Conservation (phyloP, 2,113 vertebrate species). For the Zosterops japonicus region DNA sequence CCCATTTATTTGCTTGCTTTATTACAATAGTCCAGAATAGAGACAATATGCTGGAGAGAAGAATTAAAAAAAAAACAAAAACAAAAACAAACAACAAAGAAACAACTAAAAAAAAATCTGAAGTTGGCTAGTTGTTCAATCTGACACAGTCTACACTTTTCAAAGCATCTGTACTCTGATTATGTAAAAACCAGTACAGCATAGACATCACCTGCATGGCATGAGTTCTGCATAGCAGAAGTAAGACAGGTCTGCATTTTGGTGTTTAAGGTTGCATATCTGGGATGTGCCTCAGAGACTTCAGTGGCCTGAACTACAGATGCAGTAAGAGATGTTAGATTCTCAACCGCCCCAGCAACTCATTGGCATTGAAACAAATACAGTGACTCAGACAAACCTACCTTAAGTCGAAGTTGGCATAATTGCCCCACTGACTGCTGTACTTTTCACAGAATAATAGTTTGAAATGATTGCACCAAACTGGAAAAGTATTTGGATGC, state of each 20-base stretch:
- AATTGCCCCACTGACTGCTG: neutral
- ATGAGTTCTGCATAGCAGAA: neutral
- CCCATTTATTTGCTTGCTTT: neutral
- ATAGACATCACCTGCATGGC: neutral
- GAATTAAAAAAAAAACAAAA: neutral
- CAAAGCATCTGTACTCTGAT: neutral
- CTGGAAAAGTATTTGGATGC: neutral
- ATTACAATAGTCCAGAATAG: neutral
- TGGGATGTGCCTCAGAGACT: neutral
- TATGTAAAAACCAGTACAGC: neutral
- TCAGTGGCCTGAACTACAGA: neutral
- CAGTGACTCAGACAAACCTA: neutral
- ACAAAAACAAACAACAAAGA: neutral
- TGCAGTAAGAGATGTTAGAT: neutral
- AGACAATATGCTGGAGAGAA: neutral
- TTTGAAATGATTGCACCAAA: neutral
- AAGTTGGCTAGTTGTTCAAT: neutral
- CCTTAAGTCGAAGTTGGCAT: neutral
- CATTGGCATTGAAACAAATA: neutral
- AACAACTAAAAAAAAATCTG: neutral
- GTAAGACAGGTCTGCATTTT: neutral
- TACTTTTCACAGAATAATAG: neutral
- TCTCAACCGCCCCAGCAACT: neutral
- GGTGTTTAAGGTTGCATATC: rapidly evolving
- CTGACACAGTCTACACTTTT: neutral